phyloP scores from a whole-genome alignment of 2,888 invertebrate genomes.

The Agrotis segetum region DNA sequence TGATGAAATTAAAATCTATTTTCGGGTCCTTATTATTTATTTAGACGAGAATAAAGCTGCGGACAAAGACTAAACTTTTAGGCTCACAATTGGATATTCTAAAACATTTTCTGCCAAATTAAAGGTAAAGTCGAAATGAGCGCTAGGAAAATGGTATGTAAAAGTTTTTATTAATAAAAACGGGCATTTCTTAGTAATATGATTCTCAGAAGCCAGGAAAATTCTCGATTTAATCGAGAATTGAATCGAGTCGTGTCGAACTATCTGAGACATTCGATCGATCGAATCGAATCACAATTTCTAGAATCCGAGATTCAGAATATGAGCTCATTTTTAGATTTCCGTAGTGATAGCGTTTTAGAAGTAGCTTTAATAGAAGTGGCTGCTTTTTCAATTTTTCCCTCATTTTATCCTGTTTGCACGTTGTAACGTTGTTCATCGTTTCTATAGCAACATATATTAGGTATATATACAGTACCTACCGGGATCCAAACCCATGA shows the following conservation, averaged over 20 bases:
- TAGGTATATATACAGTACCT: no score
- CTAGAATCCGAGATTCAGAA: background rate
- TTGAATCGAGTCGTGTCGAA: background rate
- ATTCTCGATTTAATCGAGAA: background rate
- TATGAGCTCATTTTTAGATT: slow-evolving; percentile 9
- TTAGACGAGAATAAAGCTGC: no score
- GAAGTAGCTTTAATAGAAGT: background rate
- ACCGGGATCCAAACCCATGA: no score
- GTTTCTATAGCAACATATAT: no score
- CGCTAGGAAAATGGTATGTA: background rate
- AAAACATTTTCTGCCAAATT: slow-evolving; percentile 1
- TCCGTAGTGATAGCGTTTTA: background rate
- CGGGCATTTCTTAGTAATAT: background rate
- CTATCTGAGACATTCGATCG: slow-evolving; percentile 6
- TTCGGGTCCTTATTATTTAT: no score
- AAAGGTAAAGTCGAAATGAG: background rate
- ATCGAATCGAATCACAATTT: slow-evolving; percentile 8
- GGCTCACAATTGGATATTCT: background rate
- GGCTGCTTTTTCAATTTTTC: background rate
- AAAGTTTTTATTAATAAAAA: background rate
- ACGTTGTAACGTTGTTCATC: no score
- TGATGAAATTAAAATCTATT: no score
- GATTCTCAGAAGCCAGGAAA: slow-evolving; percentile 9
- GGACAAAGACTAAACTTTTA: no score
- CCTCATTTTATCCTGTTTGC: no score